Evolutionary conservation across 2,113 vertebrate species (phyloP), one percentile per base, ranked within the genome.

Genomic region (Coptodon bakossiorum): DNA sequence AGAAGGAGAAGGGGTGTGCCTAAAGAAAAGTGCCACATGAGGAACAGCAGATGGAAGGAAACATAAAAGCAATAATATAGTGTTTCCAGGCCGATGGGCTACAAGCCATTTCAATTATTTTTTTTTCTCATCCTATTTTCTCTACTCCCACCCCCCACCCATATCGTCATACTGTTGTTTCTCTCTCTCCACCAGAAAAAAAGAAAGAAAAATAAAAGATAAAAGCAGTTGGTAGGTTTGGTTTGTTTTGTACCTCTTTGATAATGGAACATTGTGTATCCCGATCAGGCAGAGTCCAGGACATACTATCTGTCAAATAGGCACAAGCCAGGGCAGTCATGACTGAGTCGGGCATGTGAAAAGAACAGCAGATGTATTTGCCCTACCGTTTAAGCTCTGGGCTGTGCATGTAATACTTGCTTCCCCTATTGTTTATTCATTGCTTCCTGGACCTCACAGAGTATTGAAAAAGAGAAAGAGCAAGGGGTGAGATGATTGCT

Each of bases 11-110:
- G 9, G 38, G 22, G 50, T 27, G 59, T 50, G 84, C 63, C 86
- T 81, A 57, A 82, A 87, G 82, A 93, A 73, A 83, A 80, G 57
- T 17, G 31, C 83, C 87, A 89, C 79, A 91, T 86, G 88, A 91
- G 79, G 63, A 80, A 87, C 5, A 84, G 57, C 94, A 95, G 90
- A 95, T 88, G 92, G 87, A 86, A 71, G 29, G 56, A 89, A 92
- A 93, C 76, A 91, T 92, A 84, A 94, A 94, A 95, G 86, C 81
- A 92, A 94, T 90, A 94, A 91, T 89, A 83, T 34, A 91, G 9
- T 29, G 88, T 95, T 94, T 96, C 93, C 91, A 93, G 90, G 90
- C 94, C 89, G 48, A 88, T 93, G 93, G 86, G 87, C 92, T 85
- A 94, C 90, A 93, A 90, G 88, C 82, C 22, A 80, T 82, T 92